phyloP scores from a whole-genome alignment of 2,113 vertebrate genomes.

The Synchiropus splendidus region DNA sequence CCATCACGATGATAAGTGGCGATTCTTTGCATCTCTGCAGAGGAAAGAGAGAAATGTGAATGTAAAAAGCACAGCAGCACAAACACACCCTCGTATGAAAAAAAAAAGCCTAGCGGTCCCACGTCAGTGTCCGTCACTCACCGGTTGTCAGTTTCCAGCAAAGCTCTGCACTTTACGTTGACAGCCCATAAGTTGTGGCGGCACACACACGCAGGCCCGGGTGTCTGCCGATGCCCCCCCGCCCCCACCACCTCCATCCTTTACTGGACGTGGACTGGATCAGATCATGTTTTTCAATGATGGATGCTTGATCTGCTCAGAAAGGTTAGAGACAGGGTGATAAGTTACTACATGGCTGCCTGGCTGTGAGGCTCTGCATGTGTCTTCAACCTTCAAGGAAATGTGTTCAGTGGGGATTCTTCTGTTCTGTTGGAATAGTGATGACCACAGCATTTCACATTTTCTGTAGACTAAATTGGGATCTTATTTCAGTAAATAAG shows the following conservation, averaged over 20 bases:
- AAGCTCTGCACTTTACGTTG: constrained; percentile 59
- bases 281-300: constrained; percentile 63
- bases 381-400: background rate
- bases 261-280: constrained; percentile 51
- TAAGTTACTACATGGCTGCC: constrained; percentile 49
- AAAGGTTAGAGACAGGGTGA: constrained; percentile 54
- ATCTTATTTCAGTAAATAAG: too few relatives aligned
- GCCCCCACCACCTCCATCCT: constrained; percentile 4
- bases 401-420: too few relatives aligned
- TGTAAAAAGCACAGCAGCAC: constrained; percentile 20
- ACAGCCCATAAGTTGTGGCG: constrained; percentile 64
- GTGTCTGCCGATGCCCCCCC: constrained; percentile 13
- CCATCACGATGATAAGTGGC: constrained; percentile 84
- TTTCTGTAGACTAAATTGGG: background rate
- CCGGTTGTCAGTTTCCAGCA: constrained; percentile 56
- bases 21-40: constrained; percentile 21
- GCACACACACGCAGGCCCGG: constrained; percentile 44
- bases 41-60: constrained; percentile 31
- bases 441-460: background rate
- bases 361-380: too few relatives aligned
- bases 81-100: constrained; percentile 14
- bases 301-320: constrained; percentile 52
- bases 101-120: constrained; percentile 34
- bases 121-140: constrained; percentile 64
- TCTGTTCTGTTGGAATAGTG: too few relatives aligned